These are phyloP conservation scores for Nomada hirtipes DNA, from an alignment of 2,888 invertebrate species.

Conservation along the genomic window DNA sequence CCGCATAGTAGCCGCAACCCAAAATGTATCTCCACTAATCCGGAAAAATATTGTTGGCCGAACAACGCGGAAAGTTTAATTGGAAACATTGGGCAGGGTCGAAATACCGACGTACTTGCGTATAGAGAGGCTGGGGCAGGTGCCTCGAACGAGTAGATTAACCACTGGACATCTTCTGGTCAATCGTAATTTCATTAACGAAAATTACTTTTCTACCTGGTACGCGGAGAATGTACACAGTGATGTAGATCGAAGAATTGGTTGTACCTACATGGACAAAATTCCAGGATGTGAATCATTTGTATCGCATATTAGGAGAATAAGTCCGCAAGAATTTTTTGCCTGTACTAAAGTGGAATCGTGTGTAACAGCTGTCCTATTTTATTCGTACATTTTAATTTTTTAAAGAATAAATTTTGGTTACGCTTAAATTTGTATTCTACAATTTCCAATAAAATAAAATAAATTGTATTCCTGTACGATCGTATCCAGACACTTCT, in stretches of 20 bases:
- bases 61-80: conserved; percentile 78
- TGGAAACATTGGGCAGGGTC: conserved; percentile 74
- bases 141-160: conserved; percentile 62
- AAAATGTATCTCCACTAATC: conserved; percentile 76
- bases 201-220: background rate
- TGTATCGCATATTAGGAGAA: no score
- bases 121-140: conserved; percentile 61
- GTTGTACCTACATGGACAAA: background rate
- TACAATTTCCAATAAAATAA: no score
- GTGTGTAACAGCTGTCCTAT: no score
- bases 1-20: conserved; percentile 67
- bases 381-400: no score
- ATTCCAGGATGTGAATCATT: no score
- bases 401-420: no score
- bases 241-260: background rate
- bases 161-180: conserved; percentile 28
- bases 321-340: no score
- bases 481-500: no score
- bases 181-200: conserved; percentile 46
- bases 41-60: conserved; percentile 72
- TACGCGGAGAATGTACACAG: background rate
- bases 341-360: no score
- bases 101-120: conserved; percentile 45
- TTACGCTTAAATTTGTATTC: no score
- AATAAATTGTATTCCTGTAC: no score